These are phyloP conservation scores for Ophraella communa DNA, from an alignment of 2,888 invertebrate species.

Conservation along the genomic window DNA sequence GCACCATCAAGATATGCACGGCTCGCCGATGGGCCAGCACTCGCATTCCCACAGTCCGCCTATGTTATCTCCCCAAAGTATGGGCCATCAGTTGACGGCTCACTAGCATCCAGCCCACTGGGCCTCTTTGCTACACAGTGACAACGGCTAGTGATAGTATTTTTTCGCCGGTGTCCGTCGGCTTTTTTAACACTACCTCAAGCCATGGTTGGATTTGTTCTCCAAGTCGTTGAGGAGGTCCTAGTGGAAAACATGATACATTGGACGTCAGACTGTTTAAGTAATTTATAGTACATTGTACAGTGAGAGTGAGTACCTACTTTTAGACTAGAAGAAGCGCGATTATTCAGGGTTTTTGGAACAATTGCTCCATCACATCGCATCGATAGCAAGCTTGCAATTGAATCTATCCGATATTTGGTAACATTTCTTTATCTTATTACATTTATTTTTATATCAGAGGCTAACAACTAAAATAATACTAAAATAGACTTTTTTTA, in stretches of 20 bases:
- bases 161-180: slow-evolving; percentile 44
- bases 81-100: slow-evolving; percentile 80
- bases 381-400: background rate
- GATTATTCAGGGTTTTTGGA: slow-evolving; percentile 23
- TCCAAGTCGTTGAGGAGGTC: slow-evolving; percentile 51
- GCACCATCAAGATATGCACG: slow-evolving; percentile 85
- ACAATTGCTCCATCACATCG: background rate
- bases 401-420: background rate
- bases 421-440: background rate
- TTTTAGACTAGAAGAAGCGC: slow-evolving; percentile 39
- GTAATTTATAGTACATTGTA: slow-evolving; percentile 20
- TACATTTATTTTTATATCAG: background rate
- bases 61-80: slow-evolving; percentile 80
- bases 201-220: slow-evolving; percentile 38
- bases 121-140: slow-evolving; percentile 67
- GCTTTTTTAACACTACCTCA: slow-evolving; percentile 51
- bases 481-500: no score
- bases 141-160: slow-evolving; percentile 58
- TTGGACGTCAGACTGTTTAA: slow-evolving; percentile 28
- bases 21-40: slow-evolving; percentile 82
- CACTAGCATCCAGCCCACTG: slow-evolving; percentile 87
- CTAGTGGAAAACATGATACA: slow-evolving; percentile 44
- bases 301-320: slow-evolving; percentile 50
- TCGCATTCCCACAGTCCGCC: slow-evolving; percentile 82
- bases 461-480: no score